Conservation (phyloP, 2,797 vertebrate genomes). For the Chrysocyon brachyurus region DNA sequence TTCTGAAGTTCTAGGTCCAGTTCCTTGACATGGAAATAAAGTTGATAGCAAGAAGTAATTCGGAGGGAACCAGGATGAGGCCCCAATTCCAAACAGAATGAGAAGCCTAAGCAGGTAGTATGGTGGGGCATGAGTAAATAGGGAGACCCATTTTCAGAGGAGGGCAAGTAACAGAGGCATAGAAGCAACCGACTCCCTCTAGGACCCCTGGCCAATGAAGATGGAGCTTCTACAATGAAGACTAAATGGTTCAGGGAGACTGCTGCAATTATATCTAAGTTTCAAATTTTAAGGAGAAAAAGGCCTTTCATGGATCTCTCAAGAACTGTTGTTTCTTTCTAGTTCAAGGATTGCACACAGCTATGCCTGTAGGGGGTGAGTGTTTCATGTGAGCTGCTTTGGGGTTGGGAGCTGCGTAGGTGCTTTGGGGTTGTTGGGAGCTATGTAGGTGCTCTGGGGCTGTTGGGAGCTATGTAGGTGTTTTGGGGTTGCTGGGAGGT, state of each 20-base stretch:
- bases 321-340: not conserved
- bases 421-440: not conserved
- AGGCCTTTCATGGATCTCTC: no score
- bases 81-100: not conserved
- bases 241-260: no score
- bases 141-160: not conserved
- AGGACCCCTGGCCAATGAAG: not conserved
- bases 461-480: not conserved
- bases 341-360: not conserved
- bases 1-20: not conserved
- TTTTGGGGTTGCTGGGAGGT: not conserved
- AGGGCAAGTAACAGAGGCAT: not conserved
- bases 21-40: conserved; percentile 31
- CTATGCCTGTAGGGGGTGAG: not conserved
- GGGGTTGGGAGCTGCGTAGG: not conserved
- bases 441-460: not conserved
- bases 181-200: not conserved
- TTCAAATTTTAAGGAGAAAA: no score
- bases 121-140: not conserved
- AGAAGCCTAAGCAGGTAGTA: not conserved
- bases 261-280: no score
- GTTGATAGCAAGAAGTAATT: not conserved
- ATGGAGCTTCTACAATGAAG: not conserved
- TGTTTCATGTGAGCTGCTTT: not conserved
- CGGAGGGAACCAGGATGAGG: not conserved